Evolutionary conservation across 1,140 invertebrate species (phyloP).

Genomic region (Condylostylus longicornis): DNA sequence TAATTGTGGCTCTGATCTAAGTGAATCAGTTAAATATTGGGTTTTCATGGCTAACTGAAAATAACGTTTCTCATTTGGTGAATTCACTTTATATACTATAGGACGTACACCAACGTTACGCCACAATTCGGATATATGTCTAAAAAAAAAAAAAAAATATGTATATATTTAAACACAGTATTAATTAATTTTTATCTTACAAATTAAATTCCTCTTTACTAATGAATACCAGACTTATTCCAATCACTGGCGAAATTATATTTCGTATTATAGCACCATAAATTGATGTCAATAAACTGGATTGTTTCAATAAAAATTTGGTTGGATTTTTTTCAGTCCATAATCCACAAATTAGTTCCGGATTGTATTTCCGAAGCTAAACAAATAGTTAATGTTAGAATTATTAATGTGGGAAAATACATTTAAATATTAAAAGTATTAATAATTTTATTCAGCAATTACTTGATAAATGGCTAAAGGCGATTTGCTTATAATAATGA

Average conservation of each 20-base stretch:
- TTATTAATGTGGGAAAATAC: too few relatives aligned
- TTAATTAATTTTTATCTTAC: constrained; percentile 12
- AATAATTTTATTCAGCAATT: background rate
- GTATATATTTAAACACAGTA: background rate
- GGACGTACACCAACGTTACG: constrained; percentile 29
- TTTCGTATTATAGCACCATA: constrained; percentile 29
- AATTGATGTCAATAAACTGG: constrained; percentile 27
- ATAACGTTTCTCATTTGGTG: constrained; percentile 32
- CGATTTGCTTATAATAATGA: constrained; percentile 24
- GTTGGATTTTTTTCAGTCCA: constrained; percentile 28
- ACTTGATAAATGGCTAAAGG: constrained; percentile 29
- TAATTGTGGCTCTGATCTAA: constrained; percentile 30
- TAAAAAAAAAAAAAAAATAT: constrained; percentile 8
- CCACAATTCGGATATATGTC: constrained; percentile 29
- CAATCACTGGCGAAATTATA: constrained; percentile 30
- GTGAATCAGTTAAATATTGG: constrained; percentile 29
- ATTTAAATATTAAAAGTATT: background rate
- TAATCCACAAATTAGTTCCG: constrained; percentile 27
- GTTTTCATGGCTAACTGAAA: constrained; percentile 31
- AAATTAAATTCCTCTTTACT: constrained; percentile 30
- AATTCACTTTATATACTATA: constrained; percentile 31
- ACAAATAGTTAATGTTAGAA: background rate
- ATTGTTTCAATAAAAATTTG: constrained; percentile 22
- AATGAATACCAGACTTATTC: constrained; percentile 30
- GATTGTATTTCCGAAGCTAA: constrained; percentile 24